Conservation (phyloP, 37 sponge, comb jelly and placozoan genomes). For the Chondrilla cf. caribensis region DNA sequence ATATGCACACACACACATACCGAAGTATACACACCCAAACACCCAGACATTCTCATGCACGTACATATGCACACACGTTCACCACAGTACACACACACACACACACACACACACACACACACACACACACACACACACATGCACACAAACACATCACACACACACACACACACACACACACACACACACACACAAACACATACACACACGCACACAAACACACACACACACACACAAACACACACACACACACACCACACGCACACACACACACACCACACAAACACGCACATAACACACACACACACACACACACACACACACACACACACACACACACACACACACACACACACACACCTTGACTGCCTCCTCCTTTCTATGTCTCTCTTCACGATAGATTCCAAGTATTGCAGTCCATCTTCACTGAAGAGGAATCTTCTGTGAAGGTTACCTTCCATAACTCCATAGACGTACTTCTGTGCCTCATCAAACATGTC, state of each 20-base stretch:
- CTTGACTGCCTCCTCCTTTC: conserved; percentile 2
- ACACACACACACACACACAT: conserved; percentile 32
- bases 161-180: neutral
- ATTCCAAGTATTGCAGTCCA: conserved; percentile 49
- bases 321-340: conserved; percentile 12
- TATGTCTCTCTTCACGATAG: conserved; percentile 51
- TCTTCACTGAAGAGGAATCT: conserved; percentile 58
- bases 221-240: no score
- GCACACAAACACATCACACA: neutral
- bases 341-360: neutral
- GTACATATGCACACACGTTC: no score
- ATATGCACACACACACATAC: no score
- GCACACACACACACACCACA: neutral
- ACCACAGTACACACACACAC: no score
- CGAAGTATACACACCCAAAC: no score
- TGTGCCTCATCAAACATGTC: conserved; percentile 62
- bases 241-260: neutral
- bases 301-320: conserved; percentile 21
- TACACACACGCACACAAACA: neutral
- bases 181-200: neutral
- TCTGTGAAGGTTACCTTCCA: conserved; percentile 37
- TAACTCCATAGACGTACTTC: conserved; percentile 32
- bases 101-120: neutral
- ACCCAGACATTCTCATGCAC: no score
- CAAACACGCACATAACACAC: neutral